Base-by-base conservation (phyloP, 1,140 invertebrate genomes). In the Ditylenchus dipsaci region DNA sequence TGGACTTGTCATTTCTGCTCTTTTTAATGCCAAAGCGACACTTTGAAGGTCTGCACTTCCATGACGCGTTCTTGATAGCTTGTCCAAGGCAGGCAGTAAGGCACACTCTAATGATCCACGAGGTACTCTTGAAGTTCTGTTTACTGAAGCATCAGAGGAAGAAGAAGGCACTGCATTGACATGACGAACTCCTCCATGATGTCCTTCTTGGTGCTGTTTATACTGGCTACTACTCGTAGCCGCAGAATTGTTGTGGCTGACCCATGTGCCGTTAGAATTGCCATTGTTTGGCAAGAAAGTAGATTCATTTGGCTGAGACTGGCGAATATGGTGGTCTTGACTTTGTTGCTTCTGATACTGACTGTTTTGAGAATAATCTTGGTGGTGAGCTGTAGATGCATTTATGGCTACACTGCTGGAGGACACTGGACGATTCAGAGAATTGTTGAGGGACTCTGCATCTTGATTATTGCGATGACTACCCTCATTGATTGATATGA, bases 21-120 rank as follows among this genome's bases (percentile, higher is more conserved):
- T 72, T 47, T 68, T 38, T 17, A 82, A 63, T 8, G 78, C 78
- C 15, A 57, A 61, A 26, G 77, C 79, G 17, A 81, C 43, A 13
- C 49, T 53, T 19, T 82, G 67, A 23, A 82, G 63, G 57, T 76
- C 73, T 5, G 79, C 73, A 9, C 61, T 38, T 7, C 70, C 74
- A 62, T 81, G 79, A 21, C 81, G 68, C 5, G 79, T 81, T 27
- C 76, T 68, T 1, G 81, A 78, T 13, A 81, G 65, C 23, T 78
- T 76, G 1, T 81, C 78, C 56, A 81, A 58, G 0, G 79, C 81
- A 1, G 81, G 81, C 1, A 81, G 72, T 19, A 81, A 60, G 1
- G 82, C 63, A n/a, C 57, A 69, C n/a, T 73, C 73, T 5, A 83
- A 49, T 0, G 79, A 71, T 23, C 80, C 73, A 45, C 71, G 47